Base-by-base conservation (phyloP, 2,888 invertebrate species). In the Spodoptera picta region DNA sequence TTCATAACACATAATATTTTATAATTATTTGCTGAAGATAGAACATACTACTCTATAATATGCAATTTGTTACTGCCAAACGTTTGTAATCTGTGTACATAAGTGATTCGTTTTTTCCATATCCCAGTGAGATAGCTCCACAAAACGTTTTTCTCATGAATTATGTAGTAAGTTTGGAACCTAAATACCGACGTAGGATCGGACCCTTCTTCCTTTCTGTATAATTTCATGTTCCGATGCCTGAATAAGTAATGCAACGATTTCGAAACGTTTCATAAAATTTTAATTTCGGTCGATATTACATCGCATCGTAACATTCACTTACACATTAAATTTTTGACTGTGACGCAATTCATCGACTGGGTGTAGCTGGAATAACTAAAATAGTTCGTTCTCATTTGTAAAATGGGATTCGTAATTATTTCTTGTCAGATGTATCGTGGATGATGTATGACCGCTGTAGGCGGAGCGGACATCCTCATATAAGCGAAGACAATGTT, bases 381-480 rank as follows among this genome's bases (percentile, higher is more conserved):
- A 60, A 50, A 65, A 63, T 50, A 59, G 46, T 46, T 75, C 43
- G 27, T 52, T 56, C 57, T 48, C 19, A 64, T 54, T 49, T 56
- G 46, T 49, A 47, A 59, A 66, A 61, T 63, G 53, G 54, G 31
- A 44, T 41, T 52, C 65, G 53, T 77, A 80, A 77, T 77, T 80
- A 73, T 67, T 64, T 48, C 49, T 52, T 58, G 78, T 77, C 67
- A 77, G 69, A 80, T 77, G 50, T 72, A 77, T 77, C 77, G 63
- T 69, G 81, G 75, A 82, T 87, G 86, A 88, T 87, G 82, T 80
- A 87, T 84, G 69, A 72, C 54, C 66, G 50, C 81, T 81, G 93
- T 92, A 86, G 92, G 91, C 75, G 80, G 84, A 83, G 79, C 88
- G 93, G 94, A 94, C 83, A 90, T 94, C 93, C 93, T 93, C 73